A percentile compares a stretch with the other conserved stretches of the same genome.
phyloP scores from a whole-genome alignment of 1,140 invertebrate genomes.

The Trachymyrmex septentrionalis region DNA sequence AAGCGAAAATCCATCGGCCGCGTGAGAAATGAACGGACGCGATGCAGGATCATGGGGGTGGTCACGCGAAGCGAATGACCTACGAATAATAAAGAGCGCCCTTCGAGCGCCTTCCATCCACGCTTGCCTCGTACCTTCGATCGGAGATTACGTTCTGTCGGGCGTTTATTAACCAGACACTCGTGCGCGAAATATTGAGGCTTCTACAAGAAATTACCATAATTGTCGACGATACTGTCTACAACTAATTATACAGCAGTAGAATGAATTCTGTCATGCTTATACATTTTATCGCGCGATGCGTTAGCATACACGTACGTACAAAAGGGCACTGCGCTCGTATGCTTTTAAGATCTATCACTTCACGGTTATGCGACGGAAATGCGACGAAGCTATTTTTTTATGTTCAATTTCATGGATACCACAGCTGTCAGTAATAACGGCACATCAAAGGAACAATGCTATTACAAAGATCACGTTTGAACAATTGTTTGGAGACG shows the following conservation, averaged over 20 bases:
- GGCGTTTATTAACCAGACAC: slow-evolving; percentile 50
- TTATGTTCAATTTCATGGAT: slow-evolving; percentile 37
- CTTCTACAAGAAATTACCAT: slow-evolving; percentile 51
- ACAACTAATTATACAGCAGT: slow-evolving; percentile 41
- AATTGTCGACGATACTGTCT: slow-evolving; percentile 47
- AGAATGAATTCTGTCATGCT: slow-evolving; percentile 40
- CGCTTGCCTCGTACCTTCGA: slow-evolving; percentile 49
- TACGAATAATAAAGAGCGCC: slow-evolving; percentile 65
- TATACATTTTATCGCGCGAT: slow-evolving; percentile 34
- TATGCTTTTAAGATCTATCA: slow-evolving; percentile 33
- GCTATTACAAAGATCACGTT: neutral
- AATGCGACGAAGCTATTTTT: slow-evolving; percentile 24
- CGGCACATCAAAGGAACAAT: neutral
- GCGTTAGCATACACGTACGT: neutral
- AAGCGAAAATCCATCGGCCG: slow-evolving; percentile 78
- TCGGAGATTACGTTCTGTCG: slow-evolving; percentile 54
- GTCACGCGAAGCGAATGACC: slow-evolving; percentile 68
- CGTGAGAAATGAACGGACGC: slow-evolving; percentile 71
- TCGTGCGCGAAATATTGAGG: slow-evolving; percentile 42
- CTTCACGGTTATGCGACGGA: slow-evolving; percentile 15
- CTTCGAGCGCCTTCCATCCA: slow-evolving; percentile 44
- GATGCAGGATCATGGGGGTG: slow-evolving; percentile 62
- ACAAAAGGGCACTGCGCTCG: neutral
- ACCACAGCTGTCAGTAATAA: slow-evolving; percentile 4
- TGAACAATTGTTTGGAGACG: neutral